Evolutionary conservation across 2,797 vertebrate genomes (phyloP).

Genomic region (Ceyx erithaca): DNA sequence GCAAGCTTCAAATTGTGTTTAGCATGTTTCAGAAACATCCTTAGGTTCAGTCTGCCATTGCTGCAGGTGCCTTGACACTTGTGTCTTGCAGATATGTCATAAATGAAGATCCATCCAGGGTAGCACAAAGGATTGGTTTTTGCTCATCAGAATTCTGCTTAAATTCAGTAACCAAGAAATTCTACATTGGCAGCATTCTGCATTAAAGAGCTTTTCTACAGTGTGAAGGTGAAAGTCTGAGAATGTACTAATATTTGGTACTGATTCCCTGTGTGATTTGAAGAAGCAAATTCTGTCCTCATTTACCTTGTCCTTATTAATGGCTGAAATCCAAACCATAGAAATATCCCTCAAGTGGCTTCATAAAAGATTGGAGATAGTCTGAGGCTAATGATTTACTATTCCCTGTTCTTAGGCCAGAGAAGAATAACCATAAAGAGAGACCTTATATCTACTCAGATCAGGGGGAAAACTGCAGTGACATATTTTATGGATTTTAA

Average conservation of each 20-base stretch:
- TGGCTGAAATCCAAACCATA: background rate
- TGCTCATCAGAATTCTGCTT: background rate
- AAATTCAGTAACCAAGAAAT: background rate
- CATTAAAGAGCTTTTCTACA: background rate
- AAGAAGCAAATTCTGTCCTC: background rate
- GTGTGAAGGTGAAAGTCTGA: slow-evolving; percentile 42
- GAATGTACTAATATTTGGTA: background rate
- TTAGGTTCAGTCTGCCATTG: background rate
- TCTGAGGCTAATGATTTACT: background rate
- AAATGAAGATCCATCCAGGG: background rate
- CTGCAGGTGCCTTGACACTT: background rate
- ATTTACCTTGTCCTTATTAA: slow-evolving; percentile 46
- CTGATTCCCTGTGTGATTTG: background rate
- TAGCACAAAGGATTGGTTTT: background rate
- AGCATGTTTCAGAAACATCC: background rate
- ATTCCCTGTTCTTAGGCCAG: background rate
- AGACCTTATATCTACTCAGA: background rate
- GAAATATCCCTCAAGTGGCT: background rate
- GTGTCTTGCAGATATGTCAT: background rate
- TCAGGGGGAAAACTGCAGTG: background rate
- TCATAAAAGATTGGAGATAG: background rate
- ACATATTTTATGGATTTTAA: slow-evolving; percentile 41
- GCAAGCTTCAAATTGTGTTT: background rate
- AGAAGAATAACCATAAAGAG: background rate
- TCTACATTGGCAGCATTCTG: background rate